Conservation (phyloP, 2,113 vertebrate species). For the Cathartes aura region DNA sequence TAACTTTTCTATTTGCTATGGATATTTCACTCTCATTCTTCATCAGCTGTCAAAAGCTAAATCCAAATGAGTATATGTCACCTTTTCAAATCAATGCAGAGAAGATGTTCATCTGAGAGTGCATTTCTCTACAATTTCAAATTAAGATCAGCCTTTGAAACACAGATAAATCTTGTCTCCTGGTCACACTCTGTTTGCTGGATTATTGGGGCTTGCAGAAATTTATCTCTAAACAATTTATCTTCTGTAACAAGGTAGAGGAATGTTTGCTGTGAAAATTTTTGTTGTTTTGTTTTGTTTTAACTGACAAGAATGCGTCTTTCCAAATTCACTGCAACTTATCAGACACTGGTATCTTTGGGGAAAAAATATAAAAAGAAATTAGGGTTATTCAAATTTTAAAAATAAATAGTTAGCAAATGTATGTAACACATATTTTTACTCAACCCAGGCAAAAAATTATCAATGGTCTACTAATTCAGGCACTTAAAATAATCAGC, state of each 20-base stretch:
- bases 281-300: not conserved
- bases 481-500: not conserved
- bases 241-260: not conserved
- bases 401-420: not conserved
- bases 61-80: not conserved
- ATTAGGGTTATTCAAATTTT: not conserved
- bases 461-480: not conserved
- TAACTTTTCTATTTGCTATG: not conserved
- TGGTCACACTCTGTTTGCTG: not conserved
- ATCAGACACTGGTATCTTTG: not conserved
- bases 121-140: slow-evolving; percentile 11
- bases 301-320: not conserved
- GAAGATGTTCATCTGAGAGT: not conserved
- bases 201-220: not conserved
- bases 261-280: not conserved
- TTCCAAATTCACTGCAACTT: not conserved
- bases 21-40: not conserved
- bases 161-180: not conserved
- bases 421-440: not conserved
- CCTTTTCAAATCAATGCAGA: not conserved
- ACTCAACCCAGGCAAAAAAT: not conserved
- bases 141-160: not conserved
- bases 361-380: not conserved
- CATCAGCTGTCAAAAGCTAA: slow-evolving; percentile 3
- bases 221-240: not conserved